Evolutionary conservation across 2,888 invertebrate genomes (phyloP).

Genomic region (Acanthosoma haemorrhoidale): DNA sequence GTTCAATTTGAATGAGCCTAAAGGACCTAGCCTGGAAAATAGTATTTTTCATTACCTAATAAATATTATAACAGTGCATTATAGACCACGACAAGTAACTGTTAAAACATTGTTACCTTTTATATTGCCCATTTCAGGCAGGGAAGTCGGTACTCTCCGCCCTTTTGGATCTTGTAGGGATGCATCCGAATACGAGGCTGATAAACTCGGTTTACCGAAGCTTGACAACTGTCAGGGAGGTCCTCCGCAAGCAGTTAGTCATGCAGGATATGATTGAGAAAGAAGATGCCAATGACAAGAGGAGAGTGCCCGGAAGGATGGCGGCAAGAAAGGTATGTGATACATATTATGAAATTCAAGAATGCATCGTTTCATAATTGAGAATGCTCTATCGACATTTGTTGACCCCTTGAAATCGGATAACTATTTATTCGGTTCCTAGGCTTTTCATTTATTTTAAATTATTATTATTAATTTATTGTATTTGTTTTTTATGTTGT

Average conservation of each 20-base stretch:
- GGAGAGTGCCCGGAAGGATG: neutral
- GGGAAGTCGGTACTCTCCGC: constrained; percentile 77
- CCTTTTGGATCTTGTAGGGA: constrained; percentile 72
- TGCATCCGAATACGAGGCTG: constrained; percentile 75
- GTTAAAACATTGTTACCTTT: neutral
- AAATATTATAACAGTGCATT: no score
- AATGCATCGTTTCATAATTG: constrained; percentile 18
- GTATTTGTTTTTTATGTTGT: neutral
- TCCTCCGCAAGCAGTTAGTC: constrained; percentile 47
- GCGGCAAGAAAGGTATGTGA: constrained; percentile 25
- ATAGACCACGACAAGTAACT: no score
- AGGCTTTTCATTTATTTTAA: neutral
- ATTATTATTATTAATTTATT: neutral
- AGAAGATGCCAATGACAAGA: constrained; percentile 6
- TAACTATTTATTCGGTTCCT: neutral
- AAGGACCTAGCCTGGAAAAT: no score
- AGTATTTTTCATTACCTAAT: no score
- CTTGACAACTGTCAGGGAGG: constrained; percentile 61
- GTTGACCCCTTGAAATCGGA: neutral
- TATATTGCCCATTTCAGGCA: constrained; percentile 53
- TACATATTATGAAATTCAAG: constrained; percentile 10
- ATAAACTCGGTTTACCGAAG: constrained; percentile 74
- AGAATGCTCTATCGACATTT: neutral
- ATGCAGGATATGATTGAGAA: constrained; percentile 20
- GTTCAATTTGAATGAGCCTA: no score